Conservation (phyloP, 2,797 vertebrate species). For the Lithobates pipiens region DNA sequence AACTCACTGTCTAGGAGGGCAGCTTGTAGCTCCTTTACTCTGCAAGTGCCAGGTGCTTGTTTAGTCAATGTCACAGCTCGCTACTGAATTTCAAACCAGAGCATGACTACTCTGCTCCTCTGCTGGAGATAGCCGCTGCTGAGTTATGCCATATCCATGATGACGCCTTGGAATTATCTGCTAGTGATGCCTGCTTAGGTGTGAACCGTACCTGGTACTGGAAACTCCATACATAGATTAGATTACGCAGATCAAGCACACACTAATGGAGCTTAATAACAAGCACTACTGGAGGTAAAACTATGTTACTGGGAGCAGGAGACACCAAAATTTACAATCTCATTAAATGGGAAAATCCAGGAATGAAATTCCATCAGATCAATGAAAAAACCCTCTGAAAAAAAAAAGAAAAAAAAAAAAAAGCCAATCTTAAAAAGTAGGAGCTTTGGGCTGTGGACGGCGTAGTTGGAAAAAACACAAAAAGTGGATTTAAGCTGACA, state of each 20-base stretch:
- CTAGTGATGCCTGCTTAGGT: slow-evolving; percentile 71
- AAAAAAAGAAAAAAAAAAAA: slow-evolving; percentile 14
- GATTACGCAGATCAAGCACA: slow-evolving; percentile 62
- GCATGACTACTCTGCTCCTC: slow-evolving; percentile 66
- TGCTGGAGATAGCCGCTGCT: slow-evolving; percentile 72
- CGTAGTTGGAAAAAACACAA: slow-evolving; percentile 25
- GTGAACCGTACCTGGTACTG: slow-evolving; percentile 60
- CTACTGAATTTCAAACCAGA: slow-evolving; percentile 70
- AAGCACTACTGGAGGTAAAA: slow-evolving; percentile 68
- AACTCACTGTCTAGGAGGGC: slow-evolving; percentile 73
- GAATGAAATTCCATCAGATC: slow-evolving; percentile 63
- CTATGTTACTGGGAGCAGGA: slow-evolving; percentile 68
- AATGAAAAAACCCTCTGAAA: slow-evolving; percentile 47
- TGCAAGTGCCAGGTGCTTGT: slow-evolving; percentile 74
- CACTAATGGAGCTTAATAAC: slow-evolving; percentile 62
- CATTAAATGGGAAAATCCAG: slow-evolving; percentile 63
- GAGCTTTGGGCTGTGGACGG: slow-evolving; percentile 50
- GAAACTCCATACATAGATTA: slow-evolving; percentile 52
- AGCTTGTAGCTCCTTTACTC: slow-evolving; percentile 74
- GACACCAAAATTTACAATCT: slow-evolving; percentile 67
- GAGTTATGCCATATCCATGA: slow-evolving; percentile 80
- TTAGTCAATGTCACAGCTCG: slow-evolving; percentile 76
- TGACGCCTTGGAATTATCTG: slow-evolving; percentile 73
- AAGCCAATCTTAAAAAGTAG: slow-evolving; percentile 55
- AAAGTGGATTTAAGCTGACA: slow-evolving; percentile 51